Evolutionary conservation across 2,797 vertebrate genomes (phyloP).

Genomic region (Gorsachius magnificus): DNA sequence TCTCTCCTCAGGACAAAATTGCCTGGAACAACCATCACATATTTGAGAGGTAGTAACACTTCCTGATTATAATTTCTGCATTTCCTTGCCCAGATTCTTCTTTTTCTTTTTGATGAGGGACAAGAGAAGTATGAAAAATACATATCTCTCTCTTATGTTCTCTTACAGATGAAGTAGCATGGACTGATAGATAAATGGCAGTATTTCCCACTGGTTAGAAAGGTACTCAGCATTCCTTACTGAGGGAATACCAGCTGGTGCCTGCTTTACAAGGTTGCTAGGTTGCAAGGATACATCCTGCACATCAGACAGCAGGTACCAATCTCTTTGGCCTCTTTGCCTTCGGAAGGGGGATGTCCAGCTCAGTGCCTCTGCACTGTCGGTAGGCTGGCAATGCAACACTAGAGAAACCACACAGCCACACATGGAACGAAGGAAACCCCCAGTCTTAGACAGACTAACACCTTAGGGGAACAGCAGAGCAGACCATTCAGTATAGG

Average conservation of each 20-base stretch:
- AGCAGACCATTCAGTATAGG: neutral
- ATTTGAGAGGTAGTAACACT: neutral
- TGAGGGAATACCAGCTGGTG: neutral
- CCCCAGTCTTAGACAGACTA: neutral
- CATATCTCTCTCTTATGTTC: neutral
- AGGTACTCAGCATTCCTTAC: neutral
- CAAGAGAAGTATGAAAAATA: neutral
- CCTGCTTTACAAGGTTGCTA: neutral
- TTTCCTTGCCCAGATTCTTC: neutral
- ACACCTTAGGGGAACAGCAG: neutral
- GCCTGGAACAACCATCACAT: neutral
- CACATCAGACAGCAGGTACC: neutral
- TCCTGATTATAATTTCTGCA: neutral
- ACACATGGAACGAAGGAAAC: neutral
- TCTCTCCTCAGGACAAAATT: neutral
- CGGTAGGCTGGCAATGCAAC: neutral
- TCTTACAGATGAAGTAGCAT: neutral
- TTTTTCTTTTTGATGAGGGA: neutral
- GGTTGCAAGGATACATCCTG: neutral
- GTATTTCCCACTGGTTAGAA: neutral
- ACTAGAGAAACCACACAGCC: neutral
- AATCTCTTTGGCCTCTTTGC: neutral
- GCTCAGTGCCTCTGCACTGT: neutral
- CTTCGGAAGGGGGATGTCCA: neutral
- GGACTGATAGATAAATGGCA: fast-evolving